Base-by-base conservation (phyloP, 2,113 vertebrate genomes). In the Tragulus kanchil region DNA sequence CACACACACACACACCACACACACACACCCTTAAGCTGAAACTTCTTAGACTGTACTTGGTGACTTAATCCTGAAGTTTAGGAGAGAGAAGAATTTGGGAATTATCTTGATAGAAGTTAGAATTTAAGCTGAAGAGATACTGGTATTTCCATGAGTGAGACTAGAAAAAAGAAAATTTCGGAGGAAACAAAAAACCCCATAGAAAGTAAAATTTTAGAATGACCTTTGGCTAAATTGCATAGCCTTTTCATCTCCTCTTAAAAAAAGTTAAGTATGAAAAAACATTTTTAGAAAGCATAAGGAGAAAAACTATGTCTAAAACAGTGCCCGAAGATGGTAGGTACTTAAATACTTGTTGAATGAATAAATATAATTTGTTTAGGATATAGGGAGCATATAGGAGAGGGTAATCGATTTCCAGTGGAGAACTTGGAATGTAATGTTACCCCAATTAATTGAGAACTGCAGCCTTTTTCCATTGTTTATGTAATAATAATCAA, bases 181-280 rank as follows among this genome's bases (percentile, higher is more conserved):
- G 48, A 81, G 50, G 62, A 17, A 73, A 78, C n/a, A 79, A 87
- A 8, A 56, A n/a, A 21, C 5, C 5, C 13, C 25, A 59, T 14
- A 87, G n/a, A n/a, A 82, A 94, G 58, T 82, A 42, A 36, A 62
- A 61, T 93, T 88, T 84, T 96, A 91, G 56, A 31, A 73, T 91
- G 31, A 71, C 5, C 26, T 91, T 61, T 96, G 67, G 26, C 19
- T 77, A 25, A 65, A 92, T 36, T 82, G 42, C 3, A 36, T 91
- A 59, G 78, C 58, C 73, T 89, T 90, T 89, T 75, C n/a, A 89
- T 11, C 6, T 85, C 28, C 36, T 71, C 83, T 56, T 17, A 0
- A 65, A 61, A 89, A 75, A 83, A 56, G 13, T 95, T 50, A 45
- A 15, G 23, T 42, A 62, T 36, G 54, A 61, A 92, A 83, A 64